These are phyloP conservation scores for Prunella strophiata DNA, from an alignment of 2,797 vertebrate species.

Conservation along the genomic window DNA sequence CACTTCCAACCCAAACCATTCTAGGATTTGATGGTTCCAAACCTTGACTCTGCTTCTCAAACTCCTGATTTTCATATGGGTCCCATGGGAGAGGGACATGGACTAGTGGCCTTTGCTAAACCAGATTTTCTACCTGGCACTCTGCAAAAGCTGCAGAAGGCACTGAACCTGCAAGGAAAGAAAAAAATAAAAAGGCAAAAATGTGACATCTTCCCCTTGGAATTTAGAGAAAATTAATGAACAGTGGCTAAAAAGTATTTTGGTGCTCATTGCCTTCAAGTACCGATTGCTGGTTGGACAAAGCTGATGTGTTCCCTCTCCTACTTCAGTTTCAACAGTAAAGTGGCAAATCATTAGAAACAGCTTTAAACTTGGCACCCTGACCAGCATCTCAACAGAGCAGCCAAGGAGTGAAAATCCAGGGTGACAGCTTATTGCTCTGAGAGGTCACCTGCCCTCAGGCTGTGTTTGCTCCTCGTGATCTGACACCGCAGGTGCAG, in stretches of 20 bases:
- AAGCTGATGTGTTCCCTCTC: neutral
- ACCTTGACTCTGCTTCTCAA: neutral
- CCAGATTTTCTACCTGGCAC: neutral
- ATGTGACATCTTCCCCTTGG: neutral
- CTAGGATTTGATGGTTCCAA: neutral
- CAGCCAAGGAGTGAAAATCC: neutral
- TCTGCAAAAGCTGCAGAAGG: neutral
- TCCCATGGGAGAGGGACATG: accelerated
- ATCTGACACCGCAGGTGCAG: accelerated
- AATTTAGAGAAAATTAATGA: neutral
- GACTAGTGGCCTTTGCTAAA: neutral
- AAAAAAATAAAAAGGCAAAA: neutral
- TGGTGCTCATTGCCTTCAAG: neutral
- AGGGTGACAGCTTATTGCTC: neutral
- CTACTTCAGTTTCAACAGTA: neutral
- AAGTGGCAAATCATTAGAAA: neutral
- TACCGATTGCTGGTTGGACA: neutral
- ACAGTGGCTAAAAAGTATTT: neutral
- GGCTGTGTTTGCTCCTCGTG: accelerated
- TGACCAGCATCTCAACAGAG: neutral
- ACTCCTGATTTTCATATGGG: neutral
- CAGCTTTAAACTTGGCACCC: neutral
- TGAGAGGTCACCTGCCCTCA: neutral
- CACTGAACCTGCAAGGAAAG: neutral
- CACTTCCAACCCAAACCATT: neutral